Conservation (phyloP, 1,140 invertebrate genomes). For the Zophobas atratus region DNA sequence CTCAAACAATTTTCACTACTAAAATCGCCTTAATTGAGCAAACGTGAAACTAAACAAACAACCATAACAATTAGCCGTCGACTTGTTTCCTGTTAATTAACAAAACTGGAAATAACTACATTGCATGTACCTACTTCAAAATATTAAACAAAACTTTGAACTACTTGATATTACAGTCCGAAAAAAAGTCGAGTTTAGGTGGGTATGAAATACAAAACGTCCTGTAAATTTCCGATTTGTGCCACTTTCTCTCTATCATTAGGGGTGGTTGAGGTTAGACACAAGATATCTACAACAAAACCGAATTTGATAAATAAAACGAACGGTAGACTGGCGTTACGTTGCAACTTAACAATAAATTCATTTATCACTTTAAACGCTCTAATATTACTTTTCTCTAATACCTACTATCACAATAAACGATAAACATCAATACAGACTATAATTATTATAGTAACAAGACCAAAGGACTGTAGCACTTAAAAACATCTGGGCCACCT, state of each 20-base stretch:
- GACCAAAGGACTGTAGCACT: slow-evolving; percentile 52
- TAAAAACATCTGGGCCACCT: slow-evolving; percentile 47
- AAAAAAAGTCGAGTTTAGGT: too few relatives aligned
- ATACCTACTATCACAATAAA: slow-evolving; percentile 64
- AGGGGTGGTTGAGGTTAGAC: neutral
- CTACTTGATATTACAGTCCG: too few relatives aligned
- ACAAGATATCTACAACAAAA: slow-evolving; percentile 3
- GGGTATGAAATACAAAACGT: too few relatives aligned
- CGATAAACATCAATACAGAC: slow-evolving; percentile 60
- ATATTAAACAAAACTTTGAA: too few relatives aligned
- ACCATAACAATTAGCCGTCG: too few relatives aligned
- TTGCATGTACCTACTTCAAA: too few relatives aligned
- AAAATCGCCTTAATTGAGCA: too few relatives aligned
- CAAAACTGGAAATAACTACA: too few relatives aligned
- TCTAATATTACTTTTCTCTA: slow-evolving; percentile 51
- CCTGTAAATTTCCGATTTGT: too few relatives aligned
- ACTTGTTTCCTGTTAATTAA: too few relatives aligned
- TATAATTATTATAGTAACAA: slow-evolving; percentile 52
- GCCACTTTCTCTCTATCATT: neutral
- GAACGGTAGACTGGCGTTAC: slow-evolving; percentile 15
- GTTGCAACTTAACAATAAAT: slow-evolving; percentile 29
- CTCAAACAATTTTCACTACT: too few relatives aligned
- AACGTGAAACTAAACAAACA: too few relatives aligned
- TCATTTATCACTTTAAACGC: slow-evolving; percentile 40
- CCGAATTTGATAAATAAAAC: slow-evolving; percentile 6